Base-by-base conservation (phyloP, 35 echinoderm and acorn worm genomes). In the Patiria miniata region DNA sequence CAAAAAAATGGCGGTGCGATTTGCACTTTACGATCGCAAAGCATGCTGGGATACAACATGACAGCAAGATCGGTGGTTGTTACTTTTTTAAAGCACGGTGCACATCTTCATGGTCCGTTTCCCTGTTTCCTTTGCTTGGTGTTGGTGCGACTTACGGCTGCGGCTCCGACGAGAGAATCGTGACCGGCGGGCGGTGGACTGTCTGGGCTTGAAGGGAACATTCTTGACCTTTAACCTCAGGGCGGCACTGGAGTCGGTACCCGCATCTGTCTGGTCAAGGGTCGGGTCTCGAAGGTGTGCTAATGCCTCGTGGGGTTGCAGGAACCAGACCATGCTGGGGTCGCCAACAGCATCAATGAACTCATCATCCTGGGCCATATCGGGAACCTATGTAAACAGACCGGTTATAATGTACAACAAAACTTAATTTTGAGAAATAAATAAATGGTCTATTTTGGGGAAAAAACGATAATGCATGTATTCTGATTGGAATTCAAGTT, bases 281-380 rank as follows among this genome's bases (percentile, higher is more conserved):
- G 60, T 59, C 8, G 87, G 87, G 37, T 69, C 18, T 26, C 78
- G 85, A 17, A 95, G 40, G 80, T 87, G 85, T 9, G 80, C 47
- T 29, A 86, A 61, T 16, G 93, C 93, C 85, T 95, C 93, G 28
- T 91, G 93, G 56, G 93, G 89, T 60, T 83, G 89, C 28, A 95
- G 36, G 37, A 91, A 95, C 93, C 93, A 95, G 51, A 95, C 91
- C 53, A 95, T 80, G 38, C 87, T 81, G 37, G 85, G 69, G 39
- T 95, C 80, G 21, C 90, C 32, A 18, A 95, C 93, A 33, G 68
- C 83, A 32, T 60, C 40, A 6, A 73, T 84, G n/a, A 91, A 81
- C 1, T 84, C 84, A 61, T 95, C 93, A 58, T 83, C 79, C 8
- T 86, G 55, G 5, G 87, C 81, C 26, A 54, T 78, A 39, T 76